A percentile compares a stretch with the other conserved stretches of the same genome.
phyloP scores from a whole-genome alignment of 2,888 invertebrate genomes.

The Uloborus plumipes region DNA sequence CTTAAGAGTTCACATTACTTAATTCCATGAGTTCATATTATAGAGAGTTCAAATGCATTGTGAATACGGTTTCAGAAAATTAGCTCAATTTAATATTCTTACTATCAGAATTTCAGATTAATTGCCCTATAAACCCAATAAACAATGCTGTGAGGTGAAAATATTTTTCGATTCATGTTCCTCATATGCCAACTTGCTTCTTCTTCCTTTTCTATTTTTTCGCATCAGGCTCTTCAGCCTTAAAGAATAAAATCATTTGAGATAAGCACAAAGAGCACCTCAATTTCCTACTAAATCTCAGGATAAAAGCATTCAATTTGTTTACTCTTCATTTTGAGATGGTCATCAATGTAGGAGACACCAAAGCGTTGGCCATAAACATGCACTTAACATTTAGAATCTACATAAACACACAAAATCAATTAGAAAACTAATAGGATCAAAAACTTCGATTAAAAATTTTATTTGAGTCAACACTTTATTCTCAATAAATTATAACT shows the following conservation, averaged over 20 bases:
- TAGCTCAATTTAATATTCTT: too few relatives aligned
- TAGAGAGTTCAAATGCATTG: too few relatives aligned
- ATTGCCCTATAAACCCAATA: conserved; percentile 94
- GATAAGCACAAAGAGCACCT: not conserved
- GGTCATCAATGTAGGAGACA: conserved; percentile 99
- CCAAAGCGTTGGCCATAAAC: conserved; percentile 97
- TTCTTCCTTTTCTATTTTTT: conserved; percentile 96
- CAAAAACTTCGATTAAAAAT: not conserved
- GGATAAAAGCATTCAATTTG: conserved; percentile 65
- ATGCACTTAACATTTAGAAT: conserved; percentile 92
- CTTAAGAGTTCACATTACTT: too few relatives aligned
- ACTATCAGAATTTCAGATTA: too few relatives aligned
- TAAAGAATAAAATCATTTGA: conserved; percentile 59
- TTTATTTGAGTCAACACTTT: not conserved
- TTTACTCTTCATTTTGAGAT: conserved; percentile 92
- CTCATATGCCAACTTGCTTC: conserved; percentile 88
- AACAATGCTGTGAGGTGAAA: conserved; percentile 93
- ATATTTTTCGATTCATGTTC: conserved; percentile 90
- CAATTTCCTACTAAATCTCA: not conserved
- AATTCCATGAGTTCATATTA: too few relatives aligned
- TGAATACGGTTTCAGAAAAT: too few relatives aligned
- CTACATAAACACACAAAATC: conserved; percentile 72
- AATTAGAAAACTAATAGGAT: not conserved
- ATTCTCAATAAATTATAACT: too few relatives aligned
- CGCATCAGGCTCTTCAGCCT: conserved; percentile 96